Evolutionary conservation across 2,113 vertebrate genomes (phyloP).

Genomic region (Genyomyrus donnyi): DNA sequence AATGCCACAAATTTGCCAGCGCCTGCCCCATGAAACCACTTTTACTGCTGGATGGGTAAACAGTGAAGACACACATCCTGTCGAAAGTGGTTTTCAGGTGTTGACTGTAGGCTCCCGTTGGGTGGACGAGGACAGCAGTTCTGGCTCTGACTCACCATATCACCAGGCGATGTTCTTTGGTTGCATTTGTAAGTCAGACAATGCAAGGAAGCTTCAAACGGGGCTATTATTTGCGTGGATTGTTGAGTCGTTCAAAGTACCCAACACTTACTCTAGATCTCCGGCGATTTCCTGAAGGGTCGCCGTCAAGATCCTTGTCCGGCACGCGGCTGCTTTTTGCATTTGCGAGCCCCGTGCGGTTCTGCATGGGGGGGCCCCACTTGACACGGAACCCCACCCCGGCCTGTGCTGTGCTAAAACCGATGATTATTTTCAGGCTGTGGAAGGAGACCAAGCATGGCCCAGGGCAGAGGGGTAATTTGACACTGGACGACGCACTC

Average conservation of each 20-base stretch:
- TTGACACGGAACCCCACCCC: background rate
- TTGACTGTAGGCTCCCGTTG: background rate
- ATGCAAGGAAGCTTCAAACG: background rate
- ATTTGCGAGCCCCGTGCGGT: background rate
- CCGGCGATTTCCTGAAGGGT: background rate
- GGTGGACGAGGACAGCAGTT: background rate
- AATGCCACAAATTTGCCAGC: background rate
- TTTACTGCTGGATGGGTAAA: background rate
- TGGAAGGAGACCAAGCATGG: background rate
- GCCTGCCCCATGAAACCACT: background rate
- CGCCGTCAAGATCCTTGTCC: background rate
- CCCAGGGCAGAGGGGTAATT: background rate
- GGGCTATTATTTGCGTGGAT: background rate
- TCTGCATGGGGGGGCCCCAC: background rate
- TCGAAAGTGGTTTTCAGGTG: background rate
- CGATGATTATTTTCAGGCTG: background rate
- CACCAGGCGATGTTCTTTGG: background rate
- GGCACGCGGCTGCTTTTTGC: background rate
- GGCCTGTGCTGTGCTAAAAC: background rate
- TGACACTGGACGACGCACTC: slow-evolving; percentile 5
- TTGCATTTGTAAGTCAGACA: background rate
- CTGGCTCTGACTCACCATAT: background rate
- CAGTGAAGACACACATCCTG: background rate
- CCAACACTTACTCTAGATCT: background rate
- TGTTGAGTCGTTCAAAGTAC: background rate